These are phyloP conservation scores for Tinamus guttatus DNA, from an alignment of 2,113 vertebrate genomes.

Conservation along the genomic window DNA sequence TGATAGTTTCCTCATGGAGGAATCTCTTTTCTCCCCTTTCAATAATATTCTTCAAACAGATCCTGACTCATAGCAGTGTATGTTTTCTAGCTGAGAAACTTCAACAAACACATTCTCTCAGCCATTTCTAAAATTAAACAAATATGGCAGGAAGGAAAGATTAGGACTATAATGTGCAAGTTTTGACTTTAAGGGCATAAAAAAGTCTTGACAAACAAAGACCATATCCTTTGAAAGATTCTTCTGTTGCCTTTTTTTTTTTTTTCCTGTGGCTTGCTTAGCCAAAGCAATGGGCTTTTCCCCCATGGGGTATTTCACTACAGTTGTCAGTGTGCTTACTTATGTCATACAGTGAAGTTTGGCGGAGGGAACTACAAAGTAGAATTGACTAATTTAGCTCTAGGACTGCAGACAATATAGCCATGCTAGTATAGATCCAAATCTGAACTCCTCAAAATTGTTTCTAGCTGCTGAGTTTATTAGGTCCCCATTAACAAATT, in stretches of 20 bases:
- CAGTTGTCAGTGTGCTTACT: neutral
- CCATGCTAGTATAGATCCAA: neutral
- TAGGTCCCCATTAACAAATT: neutral
- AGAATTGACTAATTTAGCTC: neutral
- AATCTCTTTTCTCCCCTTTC: neutral
- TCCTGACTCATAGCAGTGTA: neutral
- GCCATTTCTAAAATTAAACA: neutral
- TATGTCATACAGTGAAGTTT: neutral
- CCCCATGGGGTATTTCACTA: neutral
- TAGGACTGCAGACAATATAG: neutral
- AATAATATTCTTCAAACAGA: neutral
- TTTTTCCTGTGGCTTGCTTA: neutral
- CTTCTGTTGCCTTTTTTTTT: neutral
- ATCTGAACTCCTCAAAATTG: neutral
- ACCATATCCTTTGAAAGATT: neutral
- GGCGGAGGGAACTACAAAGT: neutral
- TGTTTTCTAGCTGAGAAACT: neutral
- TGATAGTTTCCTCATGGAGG: neutral
- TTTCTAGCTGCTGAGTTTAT: neutral
- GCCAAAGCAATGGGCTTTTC: neutral
- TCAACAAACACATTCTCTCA: neutral
- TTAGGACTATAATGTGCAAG: neutral
- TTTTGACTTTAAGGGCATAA: neutral
- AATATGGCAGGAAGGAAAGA: neutral
- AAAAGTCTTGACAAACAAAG: neutral